Evolutionary conservation across 2,797 vertebrate species (phyloP).

Genomic region (Cryptoblepharus egeriae): DNA sequence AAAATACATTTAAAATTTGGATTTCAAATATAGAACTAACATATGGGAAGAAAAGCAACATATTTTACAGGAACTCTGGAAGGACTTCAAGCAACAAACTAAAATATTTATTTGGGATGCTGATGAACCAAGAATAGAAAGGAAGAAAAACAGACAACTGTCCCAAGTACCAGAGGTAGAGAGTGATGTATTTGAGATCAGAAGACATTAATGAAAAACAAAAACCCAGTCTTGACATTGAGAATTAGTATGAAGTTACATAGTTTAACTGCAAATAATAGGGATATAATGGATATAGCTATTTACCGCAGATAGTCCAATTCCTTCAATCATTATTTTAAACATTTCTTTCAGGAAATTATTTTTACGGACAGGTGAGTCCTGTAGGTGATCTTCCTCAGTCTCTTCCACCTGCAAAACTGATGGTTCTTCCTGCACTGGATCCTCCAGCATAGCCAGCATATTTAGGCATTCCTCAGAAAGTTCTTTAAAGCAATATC

Average conservation of each 20-base stretch:
- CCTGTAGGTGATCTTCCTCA: slow-evolving; percentile 80
- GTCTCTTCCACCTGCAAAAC: slow-evolving; percentile 78
- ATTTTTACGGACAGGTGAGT: slow-evolving; percentile 81
- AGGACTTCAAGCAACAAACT: not conserved
- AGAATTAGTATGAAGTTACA: not conserved
- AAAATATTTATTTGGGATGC: not conserved
- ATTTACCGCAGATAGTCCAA: slow-evolving; percentile 90
- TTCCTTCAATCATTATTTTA: slow-evolving; percentile 90
- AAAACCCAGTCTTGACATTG: not conserved
- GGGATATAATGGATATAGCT: slow-evolving; percentile 7
- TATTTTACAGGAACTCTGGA: not conserved
- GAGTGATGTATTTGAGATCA: not conserved
- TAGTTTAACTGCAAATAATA: not conserved
- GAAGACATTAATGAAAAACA: not conserved
- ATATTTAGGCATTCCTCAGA: slow-evolving; percentile 87
- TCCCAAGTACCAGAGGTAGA: not conserved
- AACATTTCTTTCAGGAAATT: slow-evolving; percentile 92
- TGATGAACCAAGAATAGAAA: not conserved
- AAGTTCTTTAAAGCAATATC: slow-evolving; percentile 79
- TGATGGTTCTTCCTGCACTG: slow-evolving; percentile 78
- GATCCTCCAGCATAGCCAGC: slow-evolving; percentile 87
- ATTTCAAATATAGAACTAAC: not conserved
- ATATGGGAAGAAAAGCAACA: not conserved
- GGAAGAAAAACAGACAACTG: no score
- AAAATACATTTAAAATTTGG: no score